Conservation (phyloP, 1,140 invertebrate genomes). For the Anastatus disparis region DNA sequence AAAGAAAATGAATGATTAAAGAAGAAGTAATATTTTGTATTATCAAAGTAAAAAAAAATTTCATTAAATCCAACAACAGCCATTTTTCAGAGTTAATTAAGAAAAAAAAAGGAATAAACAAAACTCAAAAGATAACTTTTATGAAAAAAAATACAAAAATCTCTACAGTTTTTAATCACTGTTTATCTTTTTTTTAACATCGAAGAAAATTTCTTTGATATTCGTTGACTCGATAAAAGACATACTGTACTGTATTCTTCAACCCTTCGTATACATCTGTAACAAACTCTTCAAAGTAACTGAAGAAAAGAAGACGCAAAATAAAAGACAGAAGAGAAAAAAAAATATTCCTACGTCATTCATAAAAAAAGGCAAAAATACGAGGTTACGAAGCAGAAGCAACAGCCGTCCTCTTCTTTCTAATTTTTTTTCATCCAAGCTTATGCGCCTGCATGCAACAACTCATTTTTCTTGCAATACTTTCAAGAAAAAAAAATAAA, state of each 20-base stretch:
- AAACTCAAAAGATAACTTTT: not conserved
- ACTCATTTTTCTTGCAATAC: conserved; percentile 24
- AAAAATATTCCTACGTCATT: not conserved
- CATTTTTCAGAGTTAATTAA: no score
- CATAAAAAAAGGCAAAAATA: conserved; percentile 11
- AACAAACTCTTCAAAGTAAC: conserved; percentile 31
- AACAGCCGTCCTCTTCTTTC: not conserved
- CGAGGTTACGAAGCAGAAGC: not conserved
- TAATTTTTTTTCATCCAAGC: conserved; percentile 13
- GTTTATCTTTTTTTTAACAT: not conserved
- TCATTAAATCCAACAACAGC: no score
- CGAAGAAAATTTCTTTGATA: not conserved
- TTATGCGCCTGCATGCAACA: no score
- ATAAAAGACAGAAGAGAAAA: no score
- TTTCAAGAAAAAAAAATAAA: no score
- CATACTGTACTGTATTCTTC: no score
- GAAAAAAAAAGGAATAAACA: not conserved
- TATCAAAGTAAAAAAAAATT: no score
- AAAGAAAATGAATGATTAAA: no score
- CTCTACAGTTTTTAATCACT: not conserved
- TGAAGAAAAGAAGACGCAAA: not conserved
- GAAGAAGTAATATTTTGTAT: no score
- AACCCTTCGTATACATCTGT: conserved; percentile 9
- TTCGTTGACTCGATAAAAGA: conserved; percentile 21
- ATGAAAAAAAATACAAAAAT: not conserved